Percentiles rank a stretch among this genome's conserved stretches.
phyloP scores from a whole-genome alignment of 2,113 vertebrate species.

The Rhagologus leucostigma region DNA sequence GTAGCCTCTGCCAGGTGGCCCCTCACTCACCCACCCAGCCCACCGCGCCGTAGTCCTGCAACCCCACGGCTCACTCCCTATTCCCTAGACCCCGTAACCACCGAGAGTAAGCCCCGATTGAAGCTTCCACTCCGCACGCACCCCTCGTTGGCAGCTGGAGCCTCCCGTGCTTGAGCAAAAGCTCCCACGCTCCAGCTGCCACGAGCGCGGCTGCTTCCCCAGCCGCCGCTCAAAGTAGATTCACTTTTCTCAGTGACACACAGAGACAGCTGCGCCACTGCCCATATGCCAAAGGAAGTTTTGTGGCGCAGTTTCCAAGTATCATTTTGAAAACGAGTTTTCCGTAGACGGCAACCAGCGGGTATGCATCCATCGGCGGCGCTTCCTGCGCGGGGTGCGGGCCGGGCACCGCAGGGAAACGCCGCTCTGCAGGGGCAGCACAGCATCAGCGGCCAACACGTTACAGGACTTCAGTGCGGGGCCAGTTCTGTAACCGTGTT shows the following conservation, averaged over 20 bases:
- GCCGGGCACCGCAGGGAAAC: not conserved
- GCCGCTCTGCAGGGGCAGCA: not conserved
- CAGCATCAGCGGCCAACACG: not conserved
- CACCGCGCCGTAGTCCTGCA: not conserved
- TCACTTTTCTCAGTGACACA: not conserved
- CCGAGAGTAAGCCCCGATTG: not conserved
- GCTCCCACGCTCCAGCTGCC: not conserved
- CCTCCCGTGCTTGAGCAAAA: not conserved
- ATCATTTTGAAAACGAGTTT: constrained; percentile 2
- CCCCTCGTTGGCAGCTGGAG: not conserved
- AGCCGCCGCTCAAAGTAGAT: not conserved
- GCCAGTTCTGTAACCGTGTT: not conserved
- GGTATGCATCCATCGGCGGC: not conserved
- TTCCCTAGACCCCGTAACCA: not conserved
- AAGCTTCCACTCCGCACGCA: not conserved
- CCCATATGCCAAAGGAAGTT: not conserved
- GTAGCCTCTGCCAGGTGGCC: not conserved
- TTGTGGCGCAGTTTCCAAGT: not conserved
- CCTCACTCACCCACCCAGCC: not conserved
- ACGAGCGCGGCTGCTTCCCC: not conserved
- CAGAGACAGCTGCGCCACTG: not conserved
- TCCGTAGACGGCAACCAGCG: not conserved
- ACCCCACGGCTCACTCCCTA: not conserved
- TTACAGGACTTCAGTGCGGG: not conserved
- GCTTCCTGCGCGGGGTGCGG: not conserved